Evolutionary conservation across 2,113 vertebrate genomes (phyloP).

Genomic region (Chelonoidis abingdonii): DNA sequence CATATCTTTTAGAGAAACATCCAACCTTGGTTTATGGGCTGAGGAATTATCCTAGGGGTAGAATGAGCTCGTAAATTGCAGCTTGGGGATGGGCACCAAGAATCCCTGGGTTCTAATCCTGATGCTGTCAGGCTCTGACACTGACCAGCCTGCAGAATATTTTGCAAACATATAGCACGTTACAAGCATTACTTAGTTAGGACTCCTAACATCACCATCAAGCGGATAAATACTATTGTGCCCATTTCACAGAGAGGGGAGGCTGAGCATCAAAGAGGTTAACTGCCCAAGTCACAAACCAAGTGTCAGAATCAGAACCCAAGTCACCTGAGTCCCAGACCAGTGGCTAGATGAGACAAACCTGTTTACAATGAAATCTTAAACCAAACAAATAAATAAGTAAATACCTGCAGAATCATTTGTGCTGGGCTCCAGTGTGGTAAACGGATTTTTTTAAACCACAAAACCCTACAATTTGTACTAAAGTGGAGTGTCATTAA

Average conservation of each 20-base stretch:
- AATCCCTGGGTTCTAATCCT: not conserved
- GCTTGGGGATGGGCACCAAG: not conserved
- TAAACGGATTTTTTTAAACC: not conserved
- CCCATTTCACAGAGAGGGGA: not conserved
- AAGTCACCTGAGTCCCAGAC: not conserved
- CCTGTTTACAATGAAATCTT: not conserved
- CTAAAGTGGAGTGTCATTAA: not conserved
- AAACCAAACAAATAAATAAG: not conserved
- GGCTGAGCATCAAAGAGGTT: not conserved
- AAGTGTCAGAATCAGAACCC: not conserved
- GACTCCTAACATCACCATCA: not conserved
- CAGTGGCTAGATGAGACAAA: not conserved
- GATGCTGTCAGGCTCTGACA: not conserved
- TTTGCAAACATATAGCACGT: not conserved
- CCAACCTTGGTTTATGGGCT: not conserved
- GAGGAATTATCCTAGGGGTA: not conserved
- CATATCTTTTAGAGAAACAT: not conserved
- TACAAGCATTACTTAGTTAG: not conserved
- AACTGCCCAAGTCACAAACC: not conserved
- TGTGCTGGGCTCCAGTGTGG: not conserved
- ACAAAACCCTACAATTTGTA: not conserved
- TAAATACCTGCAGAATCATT: not conserved
- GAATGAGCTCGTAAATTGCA: not conserved
- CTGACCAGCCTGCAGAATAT: not conserved
- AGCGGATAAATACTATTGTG: not conserved